Base-by-base conservation (phyloP, 1,140 invertebrate genomes). In the Condylostylus longicornis region DNA sequence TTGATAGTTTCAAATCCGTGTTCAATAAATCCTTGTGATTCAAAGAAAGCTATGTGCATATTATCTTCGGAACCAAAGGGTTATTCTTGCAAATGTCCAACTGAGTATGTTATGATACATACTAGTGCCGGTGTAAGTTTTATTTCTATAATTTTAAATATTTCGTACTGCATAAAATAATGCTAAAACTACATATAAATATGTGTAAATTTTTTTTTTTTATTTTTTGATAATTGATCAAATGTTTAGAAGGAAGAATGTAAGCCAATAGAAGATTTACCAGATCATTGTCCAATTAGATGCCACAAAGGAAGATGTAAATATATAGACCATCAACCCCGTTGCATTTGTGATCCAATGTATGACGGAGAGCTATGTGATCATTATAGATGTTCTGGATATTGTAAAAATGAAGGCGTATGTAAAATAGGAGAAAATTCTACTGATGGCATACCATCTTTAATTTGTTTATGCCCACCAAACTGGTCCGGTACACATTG, bases 401-500 rank as follows among this genome's bases (percentile, higher is more conserved):
- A 67, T 48, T 79, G 79, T 44, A 61, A 65, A 42, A 78, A 77
- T 55, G 69, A 69, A 45, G 75, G 72, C 17, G 54, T 69, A 5
- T 79, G 76, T 45, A 68, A 67, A 29, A 46, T 60, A 27, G 54
- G 52, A 1, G 47, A 52, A 0, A 47, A 53, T 22, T 51, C 52
- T 8, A 30, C 48, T 1, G 18, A 28, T 5, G 54, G 51, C 1
- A 47, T 42, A 4, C 53, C 54, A 13, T 49, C 55, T 2, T 40
- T 60, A 3, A 58, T 67, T 49, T 81, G 76, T 51, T 64, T 61
- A 35, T 82, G 79, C 48, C 67, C 64, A 14, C 54, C 68, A 5
- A 66, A 72, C 13, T 82, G 72, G 69, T 69, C 69, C 1, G 79
- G 79, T 4, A 62, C 69, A 23, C 59, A 71, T 3, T 82, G 79